phyloP scores from a whole-genome alignment of 92 coral and sea anemone genomes.

The Umimayanthus kanabou region DNA sequence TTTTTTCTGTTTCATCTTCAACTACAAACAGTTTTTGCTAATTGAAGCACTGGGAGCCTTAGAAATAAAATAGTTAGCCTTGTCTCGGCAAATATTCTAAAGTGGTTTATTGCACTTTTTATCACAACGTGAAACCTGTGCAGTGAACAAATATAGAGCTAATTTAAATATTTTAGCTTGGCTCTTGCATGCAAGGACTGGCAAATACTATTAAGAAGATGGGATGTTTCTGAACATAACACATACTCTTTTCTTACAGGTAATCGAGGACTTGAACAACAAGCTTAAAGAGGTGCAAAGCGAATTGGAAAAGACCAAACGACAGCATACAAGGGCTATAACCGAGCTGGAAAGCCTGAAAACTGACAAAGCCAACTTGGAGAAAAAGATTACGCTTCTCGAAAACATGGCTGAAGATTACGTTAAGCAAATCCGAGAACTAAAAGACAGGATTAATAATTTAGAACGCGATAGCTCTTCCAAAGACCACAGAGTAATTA shows the following conservation, averaged over 20 bases:
- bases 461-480: conserved; percentile 74
- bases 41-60: no score
- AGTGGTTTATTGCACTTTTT: no score
- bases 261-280: conserved; percentile 79
- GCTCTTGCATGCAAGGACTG: no score
- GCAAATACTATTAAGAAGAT: no score
- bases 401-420: conserved; percentile 65
- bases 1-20: no score
- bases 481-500: conserved; percentile 76
- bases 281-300: conserved; percentile 75
- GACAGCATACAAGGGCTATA: conserved; percentile 63
- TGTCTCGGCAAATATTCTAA: no score
- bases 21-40: no score
- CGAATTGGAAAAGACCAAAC: conserved; percentile 83
- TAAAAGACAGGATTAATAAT: conserved; percentile 74
- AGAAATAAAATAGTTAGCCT: no score
- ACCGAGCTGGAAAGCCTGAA: conserved; percentile 62
- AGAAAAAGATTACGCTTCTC: conserved; percentile 59
- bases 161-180: no score
- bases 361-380: conserved; percentile 78
- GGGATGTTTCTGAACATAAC: background rate
- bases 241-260: background rate
- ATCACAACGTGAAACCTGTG: no score
- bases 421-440: conserved; percentile 68
- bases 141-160: no score